phyloP scores from a whole-genome alignment of 2,797 vertebrate species.

The Ispidina picta region DNA sequence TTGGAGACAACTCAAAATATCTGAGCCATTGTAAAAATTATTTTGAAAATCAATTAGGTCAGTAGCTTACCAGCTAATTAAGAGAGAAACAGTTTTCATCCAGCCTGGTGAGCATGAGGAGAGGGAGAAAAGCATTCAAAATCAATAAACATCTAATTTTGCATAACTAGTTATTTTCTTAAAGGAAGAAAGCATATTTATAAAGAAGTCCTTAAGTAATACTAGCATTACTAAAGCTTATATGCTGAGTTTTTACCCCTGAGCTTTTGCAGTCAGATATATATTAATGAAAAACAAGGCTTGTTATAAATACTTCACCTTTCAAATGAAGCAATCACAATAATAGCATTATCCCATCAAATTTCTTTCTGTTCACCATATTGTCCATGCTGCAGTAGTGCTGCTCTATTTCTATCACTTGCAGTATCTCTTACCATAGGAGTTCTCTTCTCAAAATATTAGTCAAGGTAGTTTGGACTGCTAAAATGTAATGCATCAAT shows the following conservation, averaged over 20 bases:
- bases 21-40: constrained; percentile 34
- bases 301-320: not conserved
- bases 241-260: not conserved
- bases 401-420: not conserved
- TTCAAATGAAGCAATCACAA: not conserved
- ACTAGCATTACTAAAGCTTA: not conserved
- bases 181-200: not conserved
- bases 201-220: not conserved
- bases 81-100: not conserved
- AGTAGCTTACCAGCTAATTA: constrained; percentile 33
- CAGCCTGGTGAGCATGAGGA: fast-evolving
- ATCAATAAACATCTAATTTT: not conserved
- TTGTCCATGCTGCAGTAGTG: not conserved
- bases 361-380: fast-evolving
- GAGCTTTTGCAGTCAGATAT: not conserved
- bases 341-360: not conserved
- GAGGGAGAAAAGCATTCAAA: not conserved
- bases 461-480: not conserved
- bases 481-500: not conserved
- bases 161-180: not conserved
- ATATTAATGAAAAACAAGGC: not conserved
- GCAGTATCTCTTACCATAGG: not conserved
- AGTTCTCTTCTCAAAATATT: not conserved
- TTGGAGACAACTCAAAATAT: constrained; percentile 28
- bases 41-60: constrained; percentile 56